These are phyloP conservation scores for Pyrrhia umbra DNA, from an alignment of 2,888 invertebrate genomes.

Conservation along the genomic window DNA sequence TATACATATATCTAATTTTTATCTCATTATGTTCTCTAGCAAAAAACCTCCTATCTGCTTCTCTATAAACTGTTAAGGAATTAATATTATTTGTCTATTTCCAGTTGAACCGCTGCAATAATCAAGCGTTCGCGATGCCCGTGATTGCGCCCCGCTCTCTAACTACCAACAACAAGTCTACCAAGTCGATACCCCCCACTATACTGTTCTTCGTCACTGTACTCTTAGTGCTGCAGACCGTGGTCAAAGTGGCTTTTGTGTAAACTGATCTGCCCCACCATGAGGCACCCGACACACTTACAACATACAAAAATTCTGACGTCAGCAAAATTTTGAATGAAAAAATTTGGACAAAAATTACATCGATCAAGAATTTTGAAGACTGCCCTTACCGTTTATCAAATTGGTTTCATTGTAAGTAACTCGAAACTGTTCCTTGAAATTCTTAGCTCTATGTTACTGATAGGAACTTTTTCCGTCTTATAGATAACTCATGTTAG, in stretches of 20 bases:
- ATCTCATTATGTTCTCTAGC: too few species aligned
- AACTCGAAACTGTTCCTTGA: neutral
- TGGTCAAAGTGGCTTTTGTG: slow-evolving; percentile 81
- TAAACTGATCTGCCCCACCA: slow-evolving; percentile 54
- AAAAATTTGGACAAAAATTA: neutral
- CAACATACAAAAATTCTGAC: slow-evolving; percentile 1
- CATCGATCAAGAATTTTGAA: neutral
- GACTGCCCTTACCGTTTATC: neutral
- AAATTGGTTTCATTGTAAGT: neutral
- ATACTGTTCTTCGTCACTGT: slow-evolving; percentile 84
- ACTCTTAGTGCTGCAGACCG: slow-evolving; percentile 82
- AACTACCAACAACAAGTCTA: slow-evolving; percentile 59
- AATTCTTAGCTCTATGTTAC: neutral
- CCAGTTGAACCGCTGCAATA: slow-evolving; percentile 84
- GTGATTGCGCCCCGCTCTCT: slow-evolving; percentile 62
- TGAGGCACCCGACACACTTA: slow-evolving; percentile 23
- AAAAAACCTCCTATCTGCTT: too few species aligned
- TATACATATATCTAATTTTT: too few species aligned
- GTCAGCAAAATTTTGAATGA: neutral
- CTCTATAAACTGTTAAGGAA: too few species aligned
- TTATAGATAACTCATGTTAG: slow-evolving; percentile 29
- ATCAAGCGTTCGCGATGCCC: slow-evolving; percentile 81
- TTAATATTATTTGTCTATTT: slow-evolving; percentile 55
- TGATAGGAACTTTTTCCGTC: neutral
- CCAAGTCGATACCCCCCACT: slow-evolving; percentile 73